Percentiles rank a stretch among this genome's conserved stretches.
phyloP scores from a whole-genome alignment of 2,888 invertebrate species.

The Andrena trimmerana region DNA sequence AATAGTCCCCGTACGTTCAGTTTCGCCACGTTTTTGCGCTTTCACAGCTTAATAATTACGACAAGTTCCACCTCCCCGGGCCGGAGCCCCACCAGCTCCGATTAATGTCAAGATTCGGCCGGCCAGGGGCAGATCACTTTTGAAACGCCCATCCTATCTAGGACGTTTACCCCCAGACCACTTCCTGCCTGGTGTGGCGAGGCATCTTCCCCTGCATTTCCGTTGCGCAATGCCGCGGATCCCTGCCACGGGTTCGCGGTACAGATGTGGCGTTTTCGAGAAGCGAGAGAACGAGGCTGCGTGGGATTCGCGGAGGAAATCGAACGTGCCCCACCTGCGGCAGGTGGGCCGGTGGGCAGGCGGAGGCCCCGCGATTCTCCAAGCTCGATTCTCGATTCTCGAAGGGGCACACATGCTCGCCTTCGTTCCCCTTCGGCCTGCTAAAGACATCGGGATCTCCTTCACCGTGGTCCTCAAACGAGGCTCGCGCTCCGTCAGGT shows the following conservation, averaged over 20 bases:
- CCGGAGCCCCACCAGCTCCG: neutral
- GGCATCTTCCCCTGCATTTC: constrained; percentile 25
- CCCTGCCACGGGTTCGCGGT: neutral
- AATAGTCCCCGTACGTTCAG: neutral
- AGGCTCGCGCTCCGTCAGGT: constrained; percentile 83
- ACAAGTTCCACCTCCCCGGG: neutral
- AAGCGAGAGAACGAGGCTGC: constrained; percentile 49
- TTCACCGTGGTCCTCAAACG: constrained; percentile 84
- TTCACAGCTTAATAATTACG: constrained; percentile 15
- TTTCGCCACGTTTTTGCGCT: neutral
- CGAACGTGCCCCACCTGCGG: constrained; percentile 69
- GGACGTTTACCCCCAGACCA: neutral
- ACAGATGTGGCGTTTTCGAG: constrained; percentile 31
- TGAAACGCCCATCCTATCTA: constrained; percentile 9
- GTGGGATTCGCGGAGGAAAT: constrained; percentile 66
- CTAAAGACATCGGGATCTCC: constrained; percentile 83
- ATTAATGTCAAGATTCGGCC: neutral
- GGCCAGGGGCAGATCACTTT: neutral
- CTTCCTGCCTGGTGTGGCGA: neutral
- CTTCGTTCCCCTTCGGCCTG: constrained; percentile 75
- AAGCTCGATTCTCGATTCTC: constrained; percentile 77
- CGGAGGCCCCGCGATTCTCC: constrained; percentile 75
- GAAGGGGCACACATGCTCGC: constrained; percentile 77
- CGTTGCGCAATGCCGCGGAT: constrained; percentile 15
- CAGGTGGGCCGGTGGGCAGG: constrained; percentile 40